phyloP scores from a whole-genome alignment of 2,888 invertebrate genomes.

The Macaria notata region DNA sequence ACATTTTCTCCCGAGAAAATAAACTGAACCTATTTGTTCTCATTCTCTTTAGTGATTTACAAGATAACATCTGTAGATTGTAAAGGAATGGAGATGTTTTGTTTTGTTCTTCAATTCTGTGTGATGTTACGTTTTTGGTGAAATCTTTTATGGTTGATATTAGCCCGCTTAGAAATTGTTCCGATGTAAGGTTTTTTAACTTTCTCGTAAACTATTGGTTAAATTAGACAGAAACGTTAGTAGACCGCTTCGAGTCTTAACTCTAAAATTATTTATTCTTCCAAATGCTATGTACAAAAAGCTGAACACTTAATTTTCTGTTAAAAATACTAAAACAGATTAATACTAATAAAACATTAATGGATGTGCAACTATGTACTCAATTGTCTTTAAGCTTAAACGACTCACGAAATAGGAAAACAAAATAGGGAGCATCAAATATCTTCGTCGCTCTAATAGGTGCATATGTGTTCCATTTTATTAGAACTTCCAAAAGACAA shows the following conservation, averaged over 20 bases:
- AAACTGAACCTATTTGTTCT: constrained; percentile 39
- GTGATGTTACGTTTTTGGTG: too few species aligned
- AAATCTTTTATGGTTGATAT: too few species aligned
- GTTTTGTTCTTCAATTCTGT: too few species aligned
- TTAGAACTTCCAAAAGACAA: constrained; percentile 61
- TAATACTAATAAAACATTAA: too few species aligned
- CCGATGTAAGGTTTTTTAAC: too few species aligned
- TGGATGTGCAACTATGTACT: too few species aligned
- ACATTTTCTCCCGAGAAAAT: constrained; percentile 50
- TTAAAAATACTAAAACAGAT: too few species aligned
- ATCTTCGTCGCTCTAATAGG: constrained; percentile 61
- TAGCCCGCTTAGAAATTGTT: too few species aligned
- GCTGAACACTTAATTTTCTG: too few species aligned
- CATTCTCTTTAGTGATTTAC: constrained; percentile 46
- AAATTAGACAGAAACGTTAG: neutral
- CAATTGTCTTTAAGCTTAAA: too few species aligned
- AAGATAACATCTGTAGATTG: constrained; percentile 34
- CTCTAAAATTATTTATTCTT: too few species aligned
- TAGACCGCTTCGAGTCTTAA: neutral
- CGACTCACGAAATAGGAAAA: neutral
- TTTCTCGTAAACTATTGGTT: neutral
- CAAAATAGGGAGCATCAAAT: constrained; percentile 53
- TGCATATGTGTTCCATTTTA: constrained; percentile 70
- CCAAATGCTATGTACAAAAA: too few species aligned
- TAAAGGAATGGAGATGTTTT: constrained; percentile 15